These are phyloP conservation scores for Ellobius talpinus DNA, from an alignment of 2,113 vertebrate species.

Conservation along the genomic window DNA sequence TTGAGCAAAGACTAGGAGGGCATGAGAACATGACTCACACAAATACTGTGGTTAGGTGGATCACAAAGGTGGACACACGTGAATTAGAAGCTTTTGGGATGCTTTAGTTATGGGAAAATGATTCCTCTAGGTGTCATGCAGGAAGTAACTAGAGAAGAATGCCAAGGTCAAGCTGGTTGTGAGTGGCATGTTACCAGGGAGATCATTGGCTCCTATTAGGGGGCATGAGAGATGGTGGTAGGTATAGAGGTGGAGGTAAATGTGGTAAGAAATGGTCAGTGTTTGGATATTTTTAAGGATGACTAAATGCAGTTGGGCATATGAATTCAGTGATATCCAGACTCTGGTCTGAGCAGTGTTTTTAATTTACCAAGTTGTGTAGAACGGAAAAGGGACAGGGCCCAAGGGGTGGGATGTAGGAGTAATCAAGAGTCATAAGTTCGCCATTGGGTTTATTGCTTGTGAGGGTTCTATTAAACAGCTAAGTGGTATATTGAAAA, in stretches of 20 bases:
- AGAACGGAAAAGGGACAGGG: neutral
- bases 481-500: slow-evolving; percentile 6
- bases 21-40: neutral
- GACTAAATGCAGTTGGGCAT: neutral
- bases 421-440: neutral
- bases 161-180: neutral
- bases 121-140: neutral
- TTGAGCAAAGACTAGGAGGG: slow-evolving; percentile 16
- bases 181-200: neutral
- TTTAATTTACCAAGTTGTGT: neutral
- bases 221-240: neutral
- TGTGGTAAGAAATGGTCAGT: neutral
- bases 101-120: neutral
- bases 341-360: neutral
- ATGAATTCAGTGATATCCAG: neutral
- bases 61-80: neutral
- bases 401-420: neutral
- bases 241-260: neutral
- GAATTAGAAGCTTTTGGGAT: neutral
- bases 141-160: neutral
- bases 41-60: neutral
- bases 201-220: neutral
- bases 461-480: neutral
- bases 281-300: neutral
- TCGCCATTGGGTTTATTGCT: neutral